phyloP scores from a whole-genome alignment of 2,113 vertebrate species.

The Pontoporia blainvillei region DNA sequence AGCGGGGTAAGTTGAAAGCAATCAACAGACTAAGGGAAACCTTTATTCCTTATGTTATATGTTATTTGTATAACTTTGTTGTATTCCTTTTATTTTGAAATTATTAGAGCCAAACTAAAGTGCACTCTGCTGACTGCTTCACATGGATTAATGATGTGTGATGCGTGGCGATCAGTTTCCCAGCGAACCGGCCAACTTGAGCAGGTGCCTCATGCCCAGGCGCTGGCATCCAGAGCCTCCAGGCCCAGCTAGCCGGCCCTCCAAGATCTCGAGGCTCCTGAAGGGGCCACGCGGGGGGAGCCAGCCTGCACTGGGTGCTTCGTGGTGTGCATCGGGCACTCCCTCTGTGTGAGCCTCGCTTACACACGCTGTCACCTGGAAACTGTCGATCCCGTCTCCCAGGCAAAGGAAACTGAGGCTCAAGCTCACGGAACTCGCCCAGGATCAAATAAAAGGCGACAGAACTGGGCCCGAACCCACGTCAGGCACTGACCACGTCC shows the following conservation, averaged over 20 bases:
- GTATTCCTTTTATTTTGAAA: not conserved
- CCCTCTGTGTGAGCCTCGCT: not conserved
- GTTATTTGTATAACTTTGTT: not conserved
- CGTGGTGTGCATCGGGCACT: no score
- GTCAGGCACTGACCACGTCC: fast-evolving
- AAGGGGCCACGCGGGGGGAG: not conserved
- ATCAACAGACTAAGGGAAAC: not conserved
- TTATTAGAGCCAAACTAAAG: not conserved
- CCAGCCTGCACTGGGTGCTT: not conserved
- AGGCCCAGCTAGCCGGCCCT: not conserved
- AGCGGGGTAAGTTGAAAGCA: not conserved
- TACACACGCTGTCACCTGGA: not conserved
- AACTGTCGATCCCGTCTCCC: not conserved
- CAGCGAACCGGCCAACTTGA: not conserved
- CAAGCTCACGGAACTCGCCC: not conserved
- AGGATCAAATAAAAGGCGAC: not conserved
- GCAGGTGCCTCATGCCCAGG: not conserved
- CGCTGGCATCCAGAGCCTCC: not conserved
- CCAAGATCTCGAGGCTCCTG: not conserved
- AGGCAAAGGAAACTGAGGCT: not conserved
- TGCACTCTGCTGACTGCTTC: not conserved
- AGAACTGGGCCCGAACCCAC: no score
- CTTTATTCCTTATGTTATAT: not conserved
- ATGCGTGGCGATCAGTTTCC: not conserved
- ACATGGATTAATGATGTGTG: not conserved